These are phyloP conservation scores for Pseudomyrmex pallidus DNA, from an alignment of 1,140 invertebrate genomes.

Conservation along the genomic window DNA sequence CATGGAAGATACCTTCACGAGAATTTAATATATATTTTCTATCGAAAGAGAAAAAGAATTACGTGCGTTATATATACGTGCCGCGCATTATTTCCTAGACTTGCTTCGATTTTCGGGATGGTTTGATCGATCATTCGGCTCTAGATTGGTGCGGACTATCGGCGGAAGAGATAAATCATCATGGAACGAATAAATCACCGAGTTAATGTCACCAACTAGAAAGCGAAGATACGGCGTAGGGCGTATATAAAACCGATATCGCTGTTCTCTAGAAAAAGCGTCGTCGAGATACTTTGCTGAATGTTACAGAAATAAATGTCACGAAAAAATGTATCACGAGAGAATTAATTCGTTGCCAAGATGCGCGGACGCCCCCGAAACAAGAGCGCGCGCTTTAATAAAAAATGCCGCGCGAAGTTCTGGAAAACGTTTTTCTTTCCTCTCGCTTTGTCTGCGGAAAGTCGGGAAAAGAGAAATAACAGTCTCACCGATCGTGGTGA, in stretches of 20 bases:
- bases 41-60: background rate
- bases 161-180: slow-evolving; percentile 31
- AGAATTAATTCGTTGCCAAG: slow-evolving; percentile 18
- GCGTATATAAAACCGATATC: background rate
- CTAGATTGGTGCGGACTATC: slow-evolving; percentile 1
- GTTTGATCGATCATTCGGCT: background rate
- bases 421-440: slow-evolving; percentile 20
- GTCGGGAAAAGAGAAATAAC: slow-evolving; percentile 26
- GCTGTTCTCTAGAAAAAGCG: background rate
- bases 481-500: slow-evolving; percentile 17
- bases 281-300: background rate
- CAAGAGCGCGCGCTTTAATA: slow-evolving; percentile 2
- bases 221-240: slow-evolving; percentile 28
- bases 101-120: slow-evolving; percentile 22
- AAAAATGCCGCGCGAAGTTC: slow-evolving; percentile 25
- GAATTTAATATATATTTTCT: background rate
- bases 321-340: background rate
- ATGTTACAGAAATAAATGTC: slow-evolving; percentile 15
- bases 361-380: background rate
- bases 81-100: background rate
- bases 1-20: background rate
- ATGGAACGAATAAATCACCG: slow-evolving; percentile 34
- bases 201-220: slow-evolving; percentile 46
- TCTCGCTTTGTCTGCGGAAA: background rate
- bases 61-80: background rate